Evolutionary conservation across 2,113 vertebrate genomes (phyloP), one percentile per base, ranked within the genome.

Genomic region (Vicugna pacos): DNA sequence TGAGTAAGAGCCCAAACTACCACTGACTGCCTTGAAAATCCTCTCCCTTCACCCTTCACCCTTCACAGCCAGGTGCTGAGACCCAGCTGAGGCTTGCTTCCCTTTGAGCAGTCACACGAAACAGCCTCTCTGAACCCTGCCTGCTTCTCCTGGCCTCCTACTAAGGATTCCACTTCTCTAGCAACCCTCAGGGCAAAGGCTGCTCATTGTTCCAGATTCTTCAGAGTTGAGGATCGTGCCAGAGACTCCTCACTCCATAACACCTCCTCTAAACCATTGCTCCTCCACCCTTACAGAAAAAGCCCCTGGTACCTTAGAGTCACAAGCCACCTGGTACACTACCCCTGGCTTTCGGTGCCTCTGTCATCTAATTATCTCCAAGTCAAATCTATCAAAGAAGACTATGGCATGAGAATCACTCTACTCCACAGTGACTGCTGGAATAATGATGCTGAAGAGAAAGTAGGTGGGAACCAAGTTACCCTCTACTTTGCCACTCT

Each of bases 21-120:
- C 19, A 14, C 7, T 17, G 6, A 46, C 32, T 30, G 28, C 28
- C 7, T n/a, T 58, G 14, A 76, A 52, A 46, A 42, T 32, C 8
- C 35, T 89, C 17, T 72, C 56, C 35, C 85, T 73, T 30, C 52
- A 83, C 46, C 35, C 85, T 73, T 30, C 52, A 83, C 46, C 7
- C 20, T 19, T 5, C 0, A 19, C 30, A 85, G 8, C 22, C 3
- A 0, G 6, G 1, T 58, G 13, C 58, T 46, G 5, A 83, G 50
- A 24, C 12, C 28, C 30, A 32, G 20, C 6, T 5, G 65, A 28
- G 20, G 6, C 10, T 35, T 12, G 7, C 48, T 60, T 89, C 54
- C 16, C 52, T 52, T 19, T 35, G 16, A 80, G 56, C 24, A 64
- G 19, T 62, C 87, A 14, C 1, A 1, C 5, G 60, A 50, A 97